Base-by-base conservation (phyloP, 2,797 vertebrate species). In the Melanotaenia parkinsoni region DNA sequence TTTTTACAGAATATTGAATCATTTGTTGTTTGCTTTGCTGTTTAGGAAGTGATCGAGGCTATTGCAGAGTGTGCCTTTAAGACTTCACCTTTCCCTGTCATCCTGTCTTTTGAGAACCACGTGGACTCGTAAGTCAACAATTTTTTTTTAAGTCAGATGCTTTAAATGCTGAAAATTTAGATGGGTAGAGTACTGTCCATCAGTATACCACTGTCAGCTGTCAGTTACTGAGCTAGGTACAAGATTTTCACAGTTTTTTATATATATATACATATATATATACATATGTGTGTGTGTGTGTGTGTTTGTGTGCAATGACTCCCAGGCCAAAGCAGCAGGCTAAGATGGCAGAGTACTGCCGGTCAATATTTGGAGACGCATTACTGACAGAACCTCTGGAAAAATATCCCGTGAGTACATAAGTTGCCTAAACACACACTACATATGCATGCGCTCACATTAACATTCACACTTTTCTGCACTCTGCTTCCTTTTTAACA, bases 261-360 rank as follows among this genome's bases (percentile, higher is more conserved):
- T 62, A 47, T 72, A 9, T 24, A 3, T 76, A 58, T 74, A 66
- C 77, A 58, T 58, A 43, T 71, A 66, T 67, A 43, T 71, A 58
- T 64, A 61, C 67, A 32, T 62, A 47, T 72, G 3, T 22, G 8
- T 76, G 53, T 80, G 62, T 77, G 45, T 82, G 28, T 86, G 10
- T 78, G n/a, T 80, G 32, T 84, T 37, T 76, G 56, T 84, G 61
- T 82, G 77, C 85, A 65, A 67, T 77, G 66, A 53, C 64, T 87
- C 11, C 58, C 76, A 99, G 97, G 72, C 97, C 97, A 8, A 99
- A 99, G 89, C 98, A 99, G 83, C 98, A 99, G 86, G 97, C 97
- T 53, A 99, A 99, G 93, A 99, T 99, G 98, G 98, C 97, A 1
- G 98, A 99, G 89, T 98, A 99, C 87, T 99, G 98, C 93, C 94